Base-by-base conservation (phyloP, 2,888 invertebrate genomes). In the Chalcis sispes region DNA sequence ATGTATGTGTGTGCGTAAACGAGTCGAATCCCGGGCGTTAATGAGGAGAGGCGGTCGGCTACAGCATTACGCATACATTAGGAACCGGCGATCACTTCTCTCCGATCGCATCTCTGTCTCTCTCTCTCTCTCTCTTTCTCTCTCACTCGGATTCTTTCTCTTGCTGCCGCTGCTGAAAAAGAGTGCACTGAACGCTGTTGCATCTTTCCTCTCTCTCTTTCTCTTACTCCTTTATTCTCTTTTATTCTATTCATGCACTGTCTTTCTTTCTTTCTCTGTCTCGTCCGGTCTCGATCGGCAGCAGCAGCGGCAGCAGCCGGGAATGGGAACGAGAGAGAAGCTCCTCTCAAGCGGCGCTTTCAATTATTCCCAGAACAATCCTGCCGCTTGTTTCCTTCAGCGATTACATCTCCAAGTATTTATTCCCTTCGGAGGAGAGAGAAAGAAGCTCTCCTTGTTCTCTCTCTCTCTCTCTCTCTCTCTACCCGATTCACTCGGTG, bases 351-450 rank as follows among this genome's bases (percentile, higher is more conserved):
- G 74, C 88, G 88, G 88, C 87, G 87, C 88, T 88, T 89, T 89
- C 88, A 88, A 88, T 89, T 89, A 89, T 89, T 88, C 88, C 85
- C 82, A 85, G 85, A 88, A 88, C 88, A 89, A 87, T 88, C 87
- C 86, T 84, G 86, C 86, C 85, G 88, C 87, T 88, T 88, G 88
- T 88, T 88, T 87, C 87, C 87, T 87, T 85, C 85, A 83, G 85
- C 87, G 88, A 89, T 89, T 88, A 87, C 88, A 88, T 89, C 88
- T 87, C 84, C 84, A 84, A 84, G 87, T 87, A 88, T 88, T 88
- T 88, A 88, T 88, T 87, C 85, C 85, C 83, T 83, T 27, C 36
- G 50, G 50, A 36, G 70, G 65, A 67, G 42, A 48, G 40, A 20
- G 50, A 1, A 72, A 62, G 73, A 59, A 25, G 15, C 56, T 62